Evolutionary conservation across 2,888 invertebrate species (phyloP), one percentile per base, ranked within the genome.

Genomic region (Ophion ellenae): DNA sequence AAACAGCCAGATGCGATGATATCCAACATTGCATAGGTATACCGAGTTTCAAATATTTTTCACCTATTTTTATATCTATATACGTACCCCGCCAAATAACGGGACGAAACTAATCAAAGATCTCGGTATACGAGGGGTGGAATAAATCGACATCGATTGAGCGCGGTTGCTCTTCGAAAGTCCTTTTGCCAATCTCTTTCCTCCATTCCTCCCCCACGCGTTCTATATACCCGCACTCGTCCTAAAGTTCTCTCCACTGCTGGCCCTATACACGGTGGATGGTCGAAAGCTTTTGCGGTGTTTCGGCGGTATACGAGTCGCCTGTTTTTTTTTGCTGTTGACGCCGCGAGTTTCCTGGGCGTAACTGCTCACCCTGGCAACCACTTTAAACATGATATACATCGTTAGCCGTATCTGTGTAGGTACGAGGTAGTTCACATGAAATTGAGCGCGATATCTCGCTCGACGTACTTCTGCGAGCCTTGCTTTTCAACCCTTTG

Each of bases 41-140:
- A 57, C 4, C 61, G 24, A 61, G 20, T 20, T 61, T 24, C 1
- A 61, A 61, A 61, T 61, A 61, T 24, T 24, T 2, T 24, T 61
- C 3, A 9, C 20, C 61, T 10, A 61, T 24, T 61, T 24, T 9
- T 24, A 61, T 24, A 61, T 2, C 20, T 24, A 61, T 3, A 24
- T 3, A 20, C 20, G 9, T 11, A 20, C 10, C 20, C 61, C 9
- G 61, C 20, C 24, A 59, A 83, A 80, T 67, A 70, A 83, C 86
- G 87, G 87, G 83, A 88, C 80, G 88, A 84, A 85, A 85, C 77
- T 81, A 80, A 86, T 85, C 79, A 79, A 76, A 79, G 81, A 75
- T 83, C 71, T 71, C 67, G 87, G 81, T 83, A 83, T 70, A 87
- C 77, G 9, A 76, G 73, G 80, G 80, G 80, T 73, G 80, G 80